Conservation (phyloP, 2,797 vertebrate species). For the Furcifer pardalis region DNA sequence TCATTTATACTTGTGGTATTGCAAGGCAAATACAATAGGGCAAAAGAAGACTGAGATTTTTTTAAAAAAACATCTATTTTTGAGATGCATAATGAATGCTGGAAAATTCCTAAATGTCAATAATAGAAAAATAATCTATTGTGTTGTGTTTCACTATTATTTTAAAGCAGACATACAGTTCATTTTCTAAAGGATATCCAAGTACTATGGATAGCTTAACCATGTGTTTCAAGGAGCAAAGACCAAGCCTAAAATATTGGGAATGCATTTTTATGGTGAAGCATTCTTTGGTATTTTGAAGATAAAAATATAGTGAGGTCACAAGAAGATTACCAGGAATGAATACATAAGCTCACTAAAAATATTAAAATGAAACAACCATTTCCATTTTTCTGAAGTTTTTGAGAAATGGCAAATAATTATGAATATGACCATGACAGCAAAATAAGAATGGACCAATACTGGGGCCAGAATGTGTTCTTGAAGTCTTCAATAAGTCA, state of each 20-base stretch:
- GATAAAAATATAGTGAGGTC: background rate
- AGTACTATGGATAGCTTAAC: too few relatives aligned
- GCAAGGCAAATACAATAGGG: conserved; percentile 2
- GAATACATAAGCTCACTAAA: background rate
- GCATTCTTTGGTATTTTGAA: background rate
- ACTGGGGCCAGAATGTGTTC: background rate
- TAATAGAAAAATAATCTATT: conserved; percentile 9
- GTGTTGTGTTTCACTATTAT: background rate
- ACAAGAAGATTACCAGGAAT: background rate
- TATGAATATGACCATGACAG: background rate
- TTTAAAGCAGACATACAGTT: background rate
- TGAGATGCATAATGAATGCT: background rate
- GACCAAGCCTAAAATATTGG: conserved; percentile 40
- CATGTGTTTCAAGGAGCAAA: background rate
- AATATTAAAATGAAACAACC: background rate
- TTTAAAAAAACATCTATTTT: conserved; percentile 11
- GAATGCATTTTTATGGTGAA: background rate
- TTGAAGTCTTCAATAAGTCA: background rate
- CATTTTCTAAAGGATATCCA: background rate
- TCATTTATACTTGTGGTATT: conserved; percentile 57
- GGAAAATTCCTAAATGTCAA: conserved; percentile 25
- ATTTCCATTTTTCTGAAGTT: background rate
- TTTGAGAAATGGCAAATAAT: background rate
- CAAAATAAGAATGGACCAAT: too few relatives aligned
- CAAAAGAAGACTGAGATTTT: conserved; percentile 8